These are phyloP conservation scores for Dicycla oo DNA, from an alignment of 2,888 invertebrate species.

Conservation along the genomic window DNA sequence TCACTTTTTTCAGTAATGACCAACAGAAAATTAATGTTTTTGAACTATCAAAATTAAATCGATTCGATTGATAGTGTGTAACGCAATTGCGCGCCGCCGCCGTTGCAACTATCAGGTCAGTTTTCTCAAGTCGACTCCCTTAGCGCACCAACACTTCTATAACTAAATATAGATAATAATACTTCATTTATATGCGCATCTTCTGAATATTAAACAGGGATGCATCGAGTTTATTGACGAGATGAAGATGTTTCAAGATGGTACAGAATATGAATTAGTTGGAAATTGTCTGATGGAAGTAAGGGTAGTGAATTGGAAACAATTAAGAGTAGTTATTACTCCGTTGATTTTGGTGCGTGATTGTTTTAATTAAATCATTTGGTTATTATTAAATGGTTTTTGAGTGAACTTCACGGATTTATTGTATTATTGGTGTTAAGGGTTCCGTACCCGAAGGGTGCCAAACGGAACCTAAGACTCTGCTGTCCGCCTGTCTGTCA, in stretches of 20 bases:
- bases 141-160: constrained; percentile 52
- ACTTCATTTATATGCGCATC: constrained; percentile 71
- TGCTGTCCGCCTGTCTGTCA: no score
- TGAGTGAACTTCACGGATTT: background rate
- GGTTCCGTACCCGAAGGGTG: no score
- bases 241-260: constrained; percentile 58
- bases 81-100: no score
- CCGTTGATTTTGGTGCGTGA: background rate
- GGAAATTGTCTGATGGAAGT: constrained; percentile 24
- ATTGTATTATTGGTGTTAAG: background rate
- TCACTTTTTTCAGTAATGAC: no score
- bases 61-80: no score
- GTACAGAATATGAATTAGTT: constrained; percentile 60
- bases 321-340: constrained; percentile 19
- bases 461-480: no score
- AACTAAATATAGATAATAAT: constrained; percentile 62
- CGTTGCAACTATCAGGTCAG: constrained; percentile 19
- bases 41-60: no score
- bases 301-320: constrained; percentile 28
- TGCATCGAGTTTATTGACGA: constrained; percentile 62
- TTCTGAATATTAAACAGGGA: constrained; percentile 69
- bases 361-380: constrained; percentile 18
- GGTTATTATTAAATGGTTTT: background rate
- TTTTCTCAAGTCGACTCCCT: constrained; percentile 39
- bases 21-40: no score